Evolutionary conservation across 2,888 invertebrate genomes (phyloP), one percentile per base, ranked within the genome.

Genomic region (Epinotia ramella): DNA sequence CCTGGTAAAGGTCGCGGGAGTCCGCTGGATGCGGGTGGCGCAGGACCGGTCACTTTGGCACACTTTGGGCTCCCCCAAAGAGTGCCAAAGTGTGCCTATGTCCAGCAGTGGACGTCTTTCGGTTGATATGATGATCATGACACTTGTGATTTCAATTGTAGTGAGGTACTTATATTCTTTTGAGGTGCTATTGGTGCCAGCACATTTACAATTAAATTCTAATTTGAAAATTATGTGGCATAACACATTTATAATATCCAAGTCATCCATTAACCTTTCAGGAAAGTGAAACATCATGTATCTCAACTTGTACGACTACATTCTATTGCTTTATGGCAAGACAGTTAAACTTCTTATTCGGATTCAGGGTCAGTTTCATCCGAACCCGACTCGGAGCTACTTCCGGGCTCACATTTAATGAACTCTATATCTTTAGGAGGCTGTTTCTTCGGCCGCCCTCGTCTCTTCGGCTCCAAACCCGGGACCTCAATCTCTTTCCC

Each of bases 381-480:
- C 0, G 88, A 84, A 0, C 88, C 89, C 0, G 87, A 87, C 2
- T 90, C 91, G 0, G 91, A 87, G 73, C 90, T 92, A 0, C 91
- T 88, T 0, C 91, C 88, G 0, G 94, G 94, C 70, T 94, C 94
- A 68, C 94, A 94, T 72, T 94, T 94, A 0, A 94, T 93, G 44
- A 94, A 94, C 82, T 93, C 93, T 3, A 94, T 92, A 76, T 93
- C 92, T 0, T 87, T 90, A 0, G 86, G 78, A 0, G 83, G 78
- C 74, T 87, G 87, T 73, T 83, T 84, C 3, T 49, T 57, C 12
- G 56, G 64, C 6, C 88, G 78, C 0, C 87, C 88, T 3, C 84
- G 79, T 71, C 82, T 86, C 60, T 86, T 87, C 3, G 76, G 63
- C n/a, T 18, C 67, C 59, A 18, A 2, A 18, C 81, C 80, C 11